These are phyloP conservation scores for Catostomus latipinnis DNA, from an alignment of 2,797 vertebrate genomes.

Conservation along the genomic window DNA sequence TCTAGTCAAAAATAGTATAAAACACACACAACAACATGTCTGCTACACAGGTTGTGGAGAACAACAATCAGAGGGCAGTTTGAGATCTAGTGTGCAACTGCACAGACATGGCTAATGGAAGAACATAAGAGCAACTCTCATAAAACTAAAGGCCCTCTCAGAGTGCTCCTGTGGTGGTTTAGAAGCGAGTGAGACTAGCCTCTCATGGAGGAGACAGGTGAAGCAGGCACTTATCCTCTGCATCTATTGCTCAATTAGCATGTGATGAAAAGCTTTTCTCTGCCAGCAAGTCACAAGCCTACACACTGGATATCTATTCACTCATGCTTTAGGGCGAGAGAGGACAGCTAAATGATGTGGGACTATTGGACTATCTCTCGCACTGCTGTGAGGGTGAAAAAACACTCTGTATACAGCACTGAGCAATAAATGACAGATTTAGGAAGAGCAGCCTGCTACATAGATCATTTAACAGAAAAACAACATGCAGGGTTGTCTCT, in stretches of 20 bases:
- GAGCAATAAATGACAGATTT: slow-evolving; percentile 15
- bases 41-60: not conserved
- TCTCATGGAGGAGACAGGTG: slow-evolving; percentile 24
- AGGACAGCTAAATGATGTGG: slow-evolving; percentile 26
- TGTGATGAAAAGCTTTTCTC: slow-evolving; percentile 34
- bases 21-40: not conserved
- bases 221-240: not conserved
- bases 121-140: not conserved
- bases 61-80: not conserved
- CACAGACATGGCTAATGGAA: slow-evolving; percentile 10
- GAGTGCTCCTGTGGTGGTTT: not conserved
- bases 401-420: not conserved
- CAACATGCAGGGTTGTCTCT: not conserved
- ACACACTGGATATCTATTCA: slow-evolving; percentile 21
- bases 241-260: slow-evolving; percentile 38
- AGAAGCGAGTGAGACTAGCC: not conserved
- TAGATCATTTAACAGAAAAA: slow-evolving; percentile 31
- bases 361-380: not conserved
- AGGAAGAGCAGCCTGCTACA: not conserved
- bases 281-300: slow-evolving; percentile 30
- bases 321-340: not conserved
- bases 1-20: not conserved
- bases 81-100: not conserved
- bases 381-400: not conserved
- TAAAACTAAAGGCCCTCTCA: not conserved